Base-by-base conservation (phyloP, 1,140 invertebrate species). In the Oreohelix idahoensis region DNA sequence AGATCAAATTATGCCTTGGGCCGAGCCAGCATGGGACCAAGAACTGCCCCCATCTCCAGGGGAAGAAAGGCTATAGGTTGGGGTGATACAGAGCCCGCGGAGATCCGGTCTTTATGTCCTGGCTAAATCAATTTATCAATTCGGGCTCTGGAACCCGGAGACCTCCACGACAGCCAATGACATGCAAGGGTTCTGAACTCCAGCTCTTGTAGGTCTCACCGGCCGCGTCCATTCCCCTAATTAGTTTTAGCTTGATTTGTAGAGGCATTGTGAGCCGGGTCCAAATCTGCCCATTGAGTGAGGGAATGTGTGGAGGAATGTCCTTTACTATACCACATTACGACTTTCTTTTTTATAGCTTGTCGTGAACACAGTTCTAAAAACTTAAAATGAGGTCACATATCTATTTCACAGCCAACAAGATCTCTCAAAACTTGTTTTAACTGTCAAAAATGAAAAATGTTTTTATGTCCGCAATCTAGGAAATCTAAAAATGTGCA, bases 161-260 rank as follows among this genome's bases (percentile, higher is more conserved):
- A 69, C 77, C 77, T 36, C 58, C 13, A 20, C 20, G 63, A 38
- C 36, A 42, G 51, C 77, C 77, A 79, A 79, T 79, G 77, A 69
- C 77, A 79, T 79, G 77, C 53, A 36, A 66, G 77, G 77, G 36
- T 79, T 69, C 23, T 36, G 58, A 79, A 36, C 77, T 79, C 77
- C 32, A 53, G 15, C 75, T 45, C 38, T 35, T 66, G 32, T 42
- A 69, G 77, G 58, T 66, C 53, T 51, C n/a, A 66, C 35, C 10
- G 63, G 77, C 35, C 17, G 63, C 15, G 58, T 51, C 77, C 63
- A 79, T 69, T 79, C 38, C 35, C 77, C 53, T 79, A 79, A 79
- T 79, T 79, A 79, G 77, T 79, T 79, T 79, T 69, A 69, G 77
- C 77, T 36, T 79, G 77, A 79, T 79, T 79, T 79, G 77, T 66